Percentiles rank a stretch among this genome's conserved stretches.
phyloP scores from a whole-genome alignment of 2,888 invertebrate species.

The Dyspetes luteomarginatus region DNA sequence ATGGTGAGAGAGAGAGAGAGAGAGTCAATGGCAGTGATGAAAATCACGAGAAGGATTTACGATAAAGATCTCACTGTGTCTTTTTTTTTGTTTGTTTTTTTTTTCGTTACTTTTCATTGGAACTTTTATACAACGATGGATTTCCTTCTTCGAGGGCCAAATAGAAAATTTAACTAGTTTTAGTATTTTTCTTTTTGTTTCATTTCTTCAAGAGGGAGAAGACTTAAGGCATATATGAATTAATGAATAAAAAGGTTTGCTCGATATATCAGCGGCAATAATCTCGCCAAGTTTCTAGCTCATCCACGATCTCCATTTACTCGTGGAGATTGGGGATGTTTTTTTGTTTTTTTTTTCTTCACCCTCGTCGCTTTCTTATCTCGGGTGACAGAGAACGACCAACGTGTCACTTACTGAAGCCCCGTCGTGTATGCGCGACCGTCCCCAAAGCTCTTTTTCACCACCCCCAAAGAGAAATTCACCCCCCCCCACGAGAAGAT shows the following conservation, averaged over 20 bases:
- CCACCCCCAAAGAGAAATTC: conserved; percentile 30
- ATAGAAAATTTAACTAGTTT: conserved; percentile 36
- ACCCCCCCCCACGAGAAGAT: conserved; percentile 15
- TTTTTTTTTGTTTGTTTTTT: conserved; percentile 7
- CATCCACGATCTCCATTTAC: conserved; percentile 33
- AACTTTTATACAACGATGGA: too few species aligned
- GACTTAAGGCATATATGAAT: conserved; percentile 48
- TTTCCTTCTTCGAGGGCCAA: background rate
- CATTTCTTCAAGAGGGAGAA: conserved; percentile 30
- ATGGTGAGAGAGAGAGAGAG: too few species aligned
- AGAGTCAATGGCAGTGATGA: conserved; percentile 46
- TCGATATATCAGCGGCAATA: conserved; percentile 19
- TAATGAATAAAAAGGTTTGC: conserved; percentile 30
- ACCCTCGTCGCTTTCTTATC: conserved; percentile 61
- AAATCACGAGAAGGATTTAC: conserved; percentile 28
- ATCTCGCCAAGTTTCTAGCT: conserved; percentile 23
- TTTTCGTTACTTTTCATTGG: too few species aligned
- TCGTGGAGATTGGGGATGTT: conserved; percentile 30
- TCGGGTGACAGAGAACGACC: conserved; percentile 48
- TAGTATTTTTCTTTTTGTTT: conserved; percentile 20
- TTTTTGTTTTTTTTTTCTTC: conserved; percentile 27
- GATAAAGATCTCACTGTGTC: background rate
- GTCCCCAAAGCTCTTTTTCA: conserved; percentile 48
- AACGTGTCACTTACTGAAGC: conserved; percentile 51
- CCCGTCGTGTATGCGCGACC: conserved; percentile 9